These are phyloP conservation scores for Collichthys lucidus DNA, from an alignment of 2,113 vertebrate genomes.

Conservation along the genomic window DNA sequence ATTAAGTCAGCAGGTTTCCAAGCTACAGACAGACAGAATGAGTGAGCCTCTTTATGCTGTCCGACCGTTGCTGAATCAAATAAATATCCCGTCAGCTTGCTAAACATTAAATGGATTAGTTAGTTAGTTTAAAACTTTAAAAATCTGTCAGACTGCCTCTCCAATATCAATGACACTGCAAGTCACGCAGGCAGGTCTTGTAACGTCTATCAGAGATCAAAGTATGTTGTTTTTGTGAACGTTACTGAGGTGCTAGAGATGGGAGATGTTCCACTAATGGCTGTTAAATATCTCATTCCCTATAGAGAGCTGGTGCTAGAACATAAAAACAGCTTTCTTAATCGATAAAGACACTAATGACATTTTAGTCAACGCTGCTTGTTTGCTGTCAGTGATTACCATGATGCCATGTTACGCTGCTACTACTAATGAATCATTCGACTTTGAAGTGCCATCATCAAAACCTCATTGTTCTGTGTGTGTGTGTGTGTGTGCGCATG, in stretches of 20 bases:
- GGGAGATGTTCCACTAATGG: neutral
- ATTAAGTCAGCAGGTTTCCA: slow-evolving; percentile 40
- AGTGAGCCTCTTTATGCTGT: neutral
- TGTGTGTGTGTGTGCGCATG: neutral
- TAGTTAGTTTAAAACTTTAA: neutral
- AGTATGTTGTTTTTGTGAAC: neutral
- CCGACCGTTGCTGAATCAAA: slow-evolving; percentile 18
- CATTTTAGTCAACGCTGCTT: slow-evolving; percentile 9
- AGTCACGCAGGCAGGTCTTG: neutral
- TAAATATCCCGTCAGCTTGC: neutral
- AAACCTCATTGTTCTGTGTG: neutral
- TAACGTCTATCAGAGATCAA: neutral
- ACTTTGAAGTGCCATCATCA: neutral
- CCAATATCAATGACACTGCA: neutral
- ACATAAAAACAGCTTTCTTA: slow-evolving; percentile 1
- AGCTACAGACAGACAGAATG: neutral
- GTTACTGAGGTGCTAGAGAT: neutral
- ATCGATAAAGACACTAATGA: neutral
- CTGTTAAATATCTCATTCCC: neutral
- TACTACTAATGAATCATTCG: slow-evolving; percentile 1
- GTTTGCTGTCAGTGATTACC: slow-evolving; percentile 11
- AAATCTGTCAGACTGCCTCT: neutral
- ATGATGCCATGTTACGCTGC: neutral
- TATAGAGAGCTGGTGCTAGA: neutral
- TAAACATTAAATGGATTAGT: neutral